Percentiles rank a stretch among this genome's conserved stretches.
Conservation (phyloP, 2,888 invertebrate species). For the Mesoligia furuncula region DNA sequence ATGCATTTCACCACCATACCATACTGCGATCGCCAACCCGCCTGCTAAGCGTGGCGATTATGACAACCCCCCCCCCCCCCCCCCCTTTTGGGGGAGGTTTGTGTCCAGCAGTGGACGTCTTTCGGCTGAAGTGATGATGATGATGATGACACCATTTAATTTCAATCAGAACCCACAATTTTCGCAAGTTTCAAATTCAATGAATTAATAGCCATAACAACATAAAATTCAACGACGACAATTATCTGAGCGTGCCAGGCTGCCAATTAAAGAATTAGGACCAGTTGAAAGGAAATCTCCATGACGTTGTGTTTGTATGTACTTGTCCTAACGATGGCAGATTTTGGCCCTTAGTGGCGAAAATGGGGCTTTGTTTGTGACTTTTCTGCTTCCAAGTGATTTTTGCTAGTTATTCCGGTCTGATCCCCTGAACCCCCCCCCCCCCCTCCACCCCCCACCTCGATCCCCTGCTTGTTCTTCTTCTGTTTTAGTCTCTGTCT, state of each 20-base stretch:
- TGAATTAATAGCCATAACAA: neutral
- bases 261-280: slow-evolving; percentile 42
- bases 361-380: neutral
- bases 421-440: no score
- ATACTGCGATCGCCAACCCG: no score
- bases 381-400: neutral
- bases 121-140: no score
- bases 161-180: neutral
- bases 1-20: no score
- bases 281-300: slow-evolving; percentile 30
- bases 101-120: no score
- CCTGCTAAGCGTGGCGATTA: no score
- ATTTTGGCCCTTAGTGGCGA: neutral
- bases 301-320: slow-evolving; percentile 22
- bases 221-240: slow-evolving; percentile 15
- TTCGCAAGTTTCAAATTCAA: slow-evolving; percentile 13
- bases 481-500: no score
- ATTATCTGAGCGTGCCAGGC: slow-evolving; percentile 23
- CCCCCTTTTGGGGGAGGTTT: no score
- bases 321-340: neutral
- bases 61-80: no score
- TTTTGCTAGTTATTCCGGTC: no score
- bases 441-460: no score
- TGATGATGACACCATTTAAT: slow-evolving; percentile 4
- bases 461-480: no score